Conservation (phyloP, 2,113 vertebrate species). For the Brienomyrus longianalis region DNA sequence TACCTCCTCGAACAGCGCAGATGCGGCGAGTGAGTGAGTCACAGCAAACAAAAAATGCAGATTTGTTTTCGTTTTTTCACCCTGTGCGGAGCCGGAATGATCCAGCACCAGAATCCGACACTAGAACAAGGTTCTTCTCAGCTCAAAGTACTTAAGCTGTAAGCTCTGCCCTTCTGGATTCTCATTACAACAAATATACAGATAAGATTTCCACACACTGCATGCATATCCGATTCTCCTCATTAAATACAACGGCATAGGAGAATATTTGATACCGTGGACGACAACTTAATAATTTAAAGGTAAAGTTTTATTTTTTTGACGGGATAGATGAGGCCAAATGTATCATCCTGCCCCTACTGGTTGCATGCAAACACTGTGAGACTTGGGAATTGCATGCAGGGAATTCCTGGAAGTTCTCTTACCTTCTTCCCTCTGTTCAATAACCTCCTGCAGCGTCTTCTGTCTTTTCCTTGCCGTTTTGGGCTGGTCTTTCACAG, state of each 20-base stretch:
- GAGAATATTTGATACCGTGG: neutral
- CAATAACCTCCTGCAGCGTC: conserved; percentile 35
- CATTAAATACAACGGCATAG: neutral
- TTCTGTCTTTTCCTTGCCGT: conserved; percentile 50
- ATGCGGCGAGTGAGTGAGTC: neutral
- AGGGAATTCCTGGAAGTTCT: neutral
- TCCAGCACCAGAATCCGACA: neutral
- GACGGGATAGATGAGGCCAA: neutral
- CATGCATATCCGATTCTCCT: neutral
- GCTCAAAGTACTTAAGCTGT: neutral
- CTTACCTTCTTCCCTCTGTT: conserved; percentile 52
- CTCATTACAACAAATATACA: neutral
- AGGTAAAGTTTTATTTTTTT: neutral
- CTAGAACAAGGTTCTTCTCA: neutral
- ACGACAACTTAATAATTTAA: neutral
- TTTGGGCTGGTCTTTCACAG: conserved; percentile 21
- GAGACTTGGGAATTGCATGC: neutral
- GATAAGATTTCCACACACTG: neutral
- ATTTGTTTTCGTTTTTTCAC: neutral
- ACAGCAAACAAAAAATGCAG: neutral
- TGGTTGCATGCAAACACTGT: neutral
- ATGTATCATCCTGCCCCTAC: neutral
- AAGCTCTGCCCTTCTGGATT: neutral
- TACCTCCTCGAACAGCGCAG: neutral
- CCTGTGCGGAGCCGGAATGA: neutral